Conservation (phyloP, 2,888 invertebrate genomes). For the Nycteola revayana region DNA sequence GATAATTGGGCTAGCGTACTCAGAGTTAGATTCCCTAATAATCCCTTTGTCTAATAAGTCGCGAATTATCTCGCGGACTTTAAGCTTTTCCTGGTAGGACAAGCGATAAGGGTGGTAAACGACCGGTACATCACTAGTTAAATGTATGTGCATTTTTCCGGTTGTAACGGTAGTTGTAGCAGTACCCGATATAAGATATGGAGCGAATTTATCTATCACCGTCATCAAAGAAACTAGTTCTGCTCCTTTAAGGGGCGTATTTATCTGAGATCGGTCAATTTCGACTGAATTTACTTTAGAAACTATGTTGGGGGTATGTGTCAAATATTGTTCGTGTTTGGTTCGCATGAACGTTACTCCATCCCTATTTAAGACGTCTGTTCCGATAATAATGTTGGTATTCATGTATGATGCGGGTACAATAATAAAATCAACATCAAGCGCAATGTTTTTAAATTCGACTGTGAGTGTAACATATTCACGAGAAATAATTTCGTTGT, state of each 20-base stretch:
- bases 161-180: slow-evolving; percentile 1
- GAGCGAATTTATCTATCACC: not conserved
- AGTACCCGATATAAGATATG: not conserved
- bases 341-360: slow-evolving; percentile 1
- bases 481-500: not conserved
- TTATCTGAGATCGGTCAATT: too few relatives aligned
- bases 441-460: slow-evolving; percentile 17
- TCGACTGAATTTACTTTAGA: too few relatives aligned
- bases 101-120: slow-evolving; percentile 2
- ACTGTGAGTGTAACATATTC: slow-evolving; percentile 5
- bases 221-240: not conserved
- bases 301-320: too few relatives aligned
- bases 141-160: slow-evolving; percentile 1
- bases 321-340: too few relatives aligned
- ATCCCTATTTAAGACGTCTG: slow-evolving; percentile 1
- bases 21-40: slow-evolving; percentile 2
- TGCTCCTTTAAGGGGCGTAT: too few relatives aligned
- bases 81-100: slow-evolving; percentile 3
- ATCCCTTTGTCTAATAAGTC: slow-evolving; percentile 2
- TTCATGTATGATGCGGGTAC: not conserved
- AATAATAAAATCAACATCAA: slow-evolving; percentile 24
- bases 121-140: not conserved
- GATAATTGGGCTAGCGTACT: slow-evolving; percentile 4
- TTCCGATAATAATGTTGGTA: too few relatives aligned
- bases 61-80: slow-evolving; percentile 1